phyloP scores from a whole-genome alignment of 2,797 vertebrate genomes.

The Sebastes glaucus region DNA sequence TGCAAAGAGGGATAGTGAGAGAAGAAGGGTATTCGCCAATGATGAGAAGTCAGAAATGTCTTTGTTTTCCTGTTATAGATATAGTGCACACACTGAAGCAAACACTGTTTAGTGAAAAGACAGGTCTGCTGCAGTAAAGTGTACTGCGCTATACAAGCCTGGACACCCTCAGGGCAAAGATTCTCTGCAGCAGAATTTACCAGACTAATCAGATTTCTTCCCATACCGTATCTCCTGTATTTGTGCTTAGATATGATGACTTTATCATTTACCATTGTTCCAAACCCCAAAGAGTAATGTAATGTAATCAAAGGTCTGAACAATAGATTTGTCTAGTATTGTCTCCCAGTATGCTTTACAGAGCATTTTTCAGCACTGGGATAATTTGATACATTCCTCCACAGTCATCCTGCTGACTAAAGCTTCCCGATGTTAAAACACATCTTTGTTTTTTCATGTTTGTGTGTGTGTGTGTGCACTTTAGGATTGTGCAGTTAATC shows the following conservation, averaged over 20 bases:
- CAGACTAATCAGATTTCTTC: conserved; percentile 52
- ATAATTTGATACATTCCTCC: conserved; percentile 17
- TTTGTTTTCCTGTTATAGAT: conserved; percentile 17
- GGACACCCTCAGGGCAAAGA: conserved; percentile 40
- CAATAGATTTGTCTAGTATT: not conserved
- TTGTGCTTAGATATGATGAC: conserved; percentile 29
- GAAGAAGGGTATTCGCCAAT: not conserved
- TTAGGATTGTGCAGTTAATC: no score
- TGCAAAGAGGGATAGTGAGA: conserved; percentile 1
- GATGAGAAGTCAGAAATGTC: conserved; percentile 27
- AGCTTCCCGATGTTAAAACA: not conserved
- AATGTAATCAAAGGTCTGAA: conserved; percentile 6
- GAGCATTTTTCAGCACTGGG: not conserved
- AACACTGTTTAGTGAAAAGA: conserved; percentile 5
- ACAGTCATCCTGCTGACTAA: conserved; percentile 24
- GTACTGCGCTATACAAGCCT: conserved; percentile 22
- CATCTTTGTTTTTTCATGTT: not conserved
- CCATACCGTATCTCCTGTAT: conserved; percentile 16
- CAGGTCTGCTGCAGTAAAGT: conserved; percentile 54
- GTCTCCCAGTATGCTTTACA: not conserved
- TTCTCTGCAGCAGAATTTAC: conserved; percentile 62
- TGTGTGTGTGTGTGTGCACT: not conserved
- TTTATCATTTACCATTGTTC: conserved; percentile 18
- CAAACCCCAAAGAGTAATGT: conserved; percentile 12
- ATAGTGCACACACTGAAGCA: conserved; percentile 15